These are phyloP conservation scores for Ditula angustiorana DNA, from an alignment of 2,888 invertebrate genomes.

Conservation along the genomic window DNA sequence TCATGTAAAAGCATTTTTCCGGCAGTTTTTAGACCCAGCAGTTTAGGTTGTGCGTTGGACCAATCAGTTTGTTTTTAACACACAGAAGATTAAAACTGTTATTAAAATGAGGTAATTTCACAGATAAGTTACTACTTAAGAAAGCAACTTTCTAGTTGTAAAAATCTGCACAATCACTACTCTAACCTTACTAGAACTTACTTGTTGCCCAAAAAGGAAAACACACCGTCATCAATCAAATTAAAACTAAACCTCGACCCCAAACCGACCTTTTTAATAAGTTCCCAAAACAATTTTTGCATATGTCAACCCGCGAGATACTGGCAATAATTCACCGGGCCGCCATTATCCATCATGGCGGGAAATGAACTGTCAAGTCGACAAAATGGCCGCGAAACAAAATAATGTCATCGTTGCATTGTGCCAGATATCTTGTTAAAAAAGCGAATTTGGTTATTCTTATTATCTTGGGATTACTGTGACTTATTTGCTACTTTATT, in stretches of 20 bases:
- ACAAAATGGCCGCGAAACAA: conserved; percentile 70
- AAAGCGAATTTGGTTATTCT: conserved; percentile 11
- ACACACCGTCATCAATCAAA: conserved; percentile 48
- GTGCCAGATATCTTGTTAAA: conserved; percentile 38
- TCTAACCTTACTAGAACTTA: neutral
- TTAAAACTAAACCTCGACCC: conserved; percentile 47
- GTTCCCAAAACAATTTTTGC: conserved; percentile 83
- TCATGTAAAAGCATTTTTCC: too few species aligned
- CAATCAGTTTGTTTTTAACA: too few species aligned
- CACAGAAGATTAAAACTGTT: too few species aligned
- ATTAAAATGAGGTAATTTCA: too few species aligned
- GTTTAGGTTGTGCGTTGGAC: too few species aligned
- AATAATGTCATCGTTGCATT: conserved; percentile 56
- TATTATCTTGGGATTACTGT: conserved; percentile 32
- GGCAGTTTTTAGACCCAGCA: too few species aligned
- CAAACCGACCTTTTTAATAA: conserved; percentile 72
- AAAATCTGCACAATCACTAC: too few species aligned
- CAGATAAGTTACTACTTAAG: too few species aligned
- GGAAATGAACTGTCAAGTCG: conserved; percentile 80
- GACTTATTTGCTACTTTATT: neutral
- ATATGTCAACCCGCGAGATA: conserved; percentile 76
- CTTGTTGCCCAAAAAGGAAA: conserved; percentile 22
- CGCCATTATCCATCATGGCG: conserved; percentile 80
- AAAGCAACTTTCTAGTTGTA: too few species aligned
- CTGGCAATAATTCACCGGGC: conserved; percentile 73